Base-by-base conservation (phyloP, 2,797 vertebrate genomes). In the Hydrophis major region DNA sequence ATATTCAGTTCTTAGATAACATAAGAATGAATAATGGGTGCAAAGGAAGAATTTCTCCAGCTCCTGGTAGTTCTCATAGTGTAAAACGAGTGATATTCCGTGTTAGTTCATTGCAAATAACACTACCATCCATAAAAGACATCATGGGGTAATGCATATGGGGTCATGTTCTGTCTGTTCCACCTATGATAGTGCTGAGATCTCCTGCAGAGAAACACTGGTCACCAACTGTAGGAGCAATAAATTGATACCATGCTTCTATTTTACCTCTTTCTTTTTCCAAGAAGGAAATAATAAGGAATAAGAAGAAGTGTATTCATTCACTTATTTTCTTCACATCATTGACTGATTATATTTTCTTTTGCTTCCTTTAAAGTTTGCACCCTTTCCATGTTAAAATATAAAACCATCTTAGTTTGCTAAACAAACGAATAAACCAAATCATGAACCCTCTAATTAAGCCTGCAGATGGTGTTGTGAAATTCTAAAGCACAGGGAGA, bases 381-480 rank as follows among this genome's bases (percentile, higher is more conserved):
- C 50, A 4, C 25, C 28, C 95, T 93, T 92, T 25, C 95, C 96
- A 92, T 93, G 94, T 50, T 89, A 3, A 93, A 95, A 94, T 95
- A 94, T 94, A 90, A 92, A 93, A 88, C 93, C n/a, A 87, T 92
- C 96, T 94, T 59, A 86, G 88, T 59, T 92, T 95, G 92, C 93
- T 94, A 93, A 89, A 89, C 87, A 94, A 86, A 63, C 42, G 55
- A 14, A 91, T 92, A 89, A 95, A 92, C 95, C 91, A 78, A 95
- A 89, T 96, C 74, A 86, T 90, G 94, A 89, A 92, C 92, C 94
- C 92, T 93, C 91, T 95, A 96, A 96, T 91, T 91, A 97, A 94
- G 47, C 95, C 94, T 94, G 92, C 74, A 95, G 94, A 93, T 89
- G 93, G 89, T 94, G 92, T 16, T 0, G 11, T 89, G 90, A 90